These are phyloP conservation scores for Tetramorium simillimum DNA, from an alignment of 1,140 invertebrate species.

Conservation along the genomic window DNA sequence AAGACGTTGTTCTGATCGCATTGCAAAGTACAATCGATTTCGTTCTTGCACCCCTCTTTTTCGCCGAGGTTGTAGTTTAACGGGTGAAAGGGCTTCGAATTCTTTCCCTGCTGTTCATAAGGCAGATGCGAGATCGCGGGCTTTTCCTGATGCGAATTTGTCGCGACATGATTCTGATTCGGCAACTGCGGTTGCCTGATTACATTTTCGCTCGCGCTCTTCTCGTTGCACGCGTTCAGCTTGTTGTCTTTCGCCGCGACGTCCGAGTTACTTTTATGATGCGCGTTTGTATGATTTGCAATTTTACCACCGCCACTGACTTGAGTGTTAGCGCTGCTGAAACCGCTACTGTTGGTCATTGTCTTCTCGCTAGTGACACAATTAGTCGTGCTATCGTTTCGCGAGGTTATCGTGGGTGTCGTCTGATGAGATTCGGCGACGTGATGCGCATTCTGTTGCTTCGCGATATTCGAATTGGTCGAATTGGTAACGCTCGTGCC, in stretches of 20 bases:
- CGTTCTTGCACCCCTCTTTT: slow-evolving; percentile 66
- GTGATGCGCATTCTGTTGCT: slow-evolving; percentile 60
- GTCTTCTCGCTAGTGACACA: slow-evolving; percentile 60
- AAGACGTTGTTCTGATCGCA: slow-evolving; percentile 71
- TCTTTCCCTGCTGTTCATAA: slow-evolving; percentile 64
- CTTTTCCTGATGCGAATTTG: slow-evolving; percentile 62
- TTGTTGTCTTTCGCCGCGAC: slow-evolving; percentile 66
- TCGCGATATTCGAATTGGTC: slow-evolving; percentile 47
- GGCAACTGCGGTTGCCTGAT: slow-evolving; percentile 20
- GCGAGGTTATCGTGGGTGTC: neutral
- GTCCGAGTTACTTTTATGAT: slow-evolving; percentile 67
- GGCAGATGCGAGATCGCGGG: slow-evolving; percentile 33
- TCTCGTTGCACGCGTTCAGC: slow-evolving; percentile 66
- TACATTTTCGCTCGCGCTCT: slow-evolving; percentile 53
- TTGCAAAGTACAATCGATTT: slow-evolving; percentile 63
- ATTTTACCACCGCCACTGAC: slow-evolving; percentile 42
- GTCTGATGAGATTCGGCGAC: slow-evolving; percentile 41
- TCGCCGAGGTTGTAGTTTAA: slow-evolving; percentile 50
- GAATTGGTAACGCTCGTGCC: slow-evolving; percentile 29
- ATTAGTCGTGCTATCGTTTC: slow-evolving; percentile 48
- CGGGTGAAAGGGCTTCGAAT: slow-evolving; percentile 52
- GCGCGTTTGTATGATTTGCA: slow-evolving; percentile 60
- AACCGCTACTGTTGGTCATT: slow-evolving; percentile 56
- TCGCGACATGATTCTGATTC: slow-evolving; percentile 62
- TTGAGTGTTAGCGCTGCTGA: slow-evolving; percentile 69